phyloP scores from a whole-genome alignment of 2,113 vertebrate genomes.

The Vanacampus margaritifer region DNA sequence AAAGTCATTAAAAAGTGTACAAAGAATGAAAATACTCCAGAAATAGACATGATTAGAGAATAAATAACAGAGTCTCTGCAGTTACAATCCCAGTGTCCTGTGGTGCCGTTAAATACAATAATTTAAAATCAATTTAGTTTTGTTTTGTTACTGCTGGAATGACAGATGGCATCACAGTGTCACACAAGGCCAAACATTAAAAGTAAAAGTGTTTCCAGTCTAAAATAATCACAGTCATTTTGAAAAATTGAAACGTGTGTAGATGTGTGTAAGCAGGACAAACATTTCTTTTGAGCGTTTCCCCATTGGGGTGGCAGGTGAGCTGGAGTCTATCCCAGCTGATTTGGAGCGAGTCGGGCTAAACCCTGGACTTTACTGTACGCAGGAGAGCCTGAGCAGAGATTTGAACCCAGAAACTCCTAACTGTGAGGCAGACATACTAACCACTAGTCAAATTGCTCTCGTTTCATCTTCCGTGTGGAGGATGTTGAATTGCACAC shows the following conservation, averaged over 20 bases:
- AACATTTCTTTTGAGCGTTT: background rate
- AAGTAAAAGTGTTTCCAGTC: slow-evolving; percentile 25
- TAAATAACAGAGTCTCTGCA: slow-evolving; percentile 62
- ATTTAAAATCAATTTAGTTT: slow-evolving; percentile 50
- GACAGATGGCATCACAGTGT: slow-evolving; percentile 10
- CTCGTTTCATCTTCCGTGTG: background rate
- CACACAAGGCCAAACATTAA: slow-evolving; percentile 16
- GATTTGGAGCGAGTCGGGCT: too few relatives aligned
- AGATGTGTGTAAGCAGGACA: slow-evolving; percentile 1
- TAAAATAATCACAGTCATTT: slow-evolving; percentile 12
- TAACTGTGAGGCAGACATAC: background rate
- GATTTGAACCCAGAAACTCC: background rate
- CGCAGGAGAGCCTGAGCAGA: background rate
- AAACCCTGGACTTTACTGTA: background rate
- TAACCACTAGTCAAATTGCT: background rate
- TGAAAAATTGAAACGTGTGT: background rate
- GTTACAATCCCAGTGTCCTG: slow-evolving; percentile 69
- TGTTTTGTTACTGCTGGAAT: background rate
- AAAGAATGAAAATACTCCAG: slow-evolving; percentile 43
- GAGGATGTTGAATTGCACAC: background rate
- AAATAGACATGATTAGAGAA: slow-evolving; percentile 63
- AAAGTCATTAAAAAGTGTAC: slow-evolving; percentile 45
- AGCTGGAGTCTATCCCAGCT: too few relatives aligned
- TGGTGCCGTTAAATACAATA: slow-evolving; percentile 62
- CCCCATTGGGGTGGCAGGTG: background rate